Base-by-base conservation (phyloP, 2,888 invertebrate species). In the Vannuccia rotundouncinata region DNA sequence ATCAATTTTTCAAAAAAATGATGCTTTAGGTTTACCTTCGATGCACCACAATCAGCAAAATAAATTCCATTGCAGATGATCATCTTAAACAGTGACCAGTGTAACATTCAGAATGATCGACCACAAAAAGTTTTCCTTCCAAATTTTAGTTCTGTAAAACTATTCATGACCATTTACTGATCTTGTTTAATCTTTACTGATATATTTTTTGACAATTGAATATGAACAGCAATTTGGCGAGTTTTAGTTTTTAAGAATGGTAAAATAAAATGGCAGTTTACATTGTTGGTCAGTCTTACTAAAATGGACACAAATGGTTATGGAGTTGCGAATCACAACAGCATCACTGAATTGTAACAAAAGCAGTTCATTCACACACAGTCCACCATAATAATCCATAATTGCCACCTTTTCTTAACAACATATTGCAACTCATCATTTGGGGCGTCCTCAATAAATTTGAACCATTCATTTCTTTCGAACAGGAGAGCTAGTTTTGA, bases 261-360 rank as follows among this genome's bases (percentile, higher is more conserved):
- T 45, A 45, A 45, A 45, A 45, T 45, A 45, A 45, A 45, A 45
- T 45, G 45, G 5, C 45, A 5, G 45, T 45, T 45, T 45, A 10
- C 45, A 5, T 45, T 45, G 45, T 45, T 45, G 45, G 45, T 45
- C 45, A 45, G 45, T 45, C 45, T 45, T 45, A 45, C 45, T 45
- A 45, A 17, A 45, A 45, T 17, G 45, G 45, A 45, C 45, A 45
- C 5, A 45, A 45, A 45, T 17, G 45, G 45, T 5, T 45, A 10
- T 45, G 45, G 45, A 45, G 17, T 45, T 17, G 17, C 45, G 45
- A 10, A 5, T 66, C 66, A 66, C 25, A 27, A 66, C 66, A 66
- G 25, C 66, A 66, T 66, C 66, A 66, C 66, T 66, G 66, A 13
- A 66, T 66, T 66, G 22, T 66, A 66, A 66, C 66, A 66, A 66